Base-by-base conservation (phyloP, 2,797 vertebrate species). In the Anolis apletophallus region DNA sequence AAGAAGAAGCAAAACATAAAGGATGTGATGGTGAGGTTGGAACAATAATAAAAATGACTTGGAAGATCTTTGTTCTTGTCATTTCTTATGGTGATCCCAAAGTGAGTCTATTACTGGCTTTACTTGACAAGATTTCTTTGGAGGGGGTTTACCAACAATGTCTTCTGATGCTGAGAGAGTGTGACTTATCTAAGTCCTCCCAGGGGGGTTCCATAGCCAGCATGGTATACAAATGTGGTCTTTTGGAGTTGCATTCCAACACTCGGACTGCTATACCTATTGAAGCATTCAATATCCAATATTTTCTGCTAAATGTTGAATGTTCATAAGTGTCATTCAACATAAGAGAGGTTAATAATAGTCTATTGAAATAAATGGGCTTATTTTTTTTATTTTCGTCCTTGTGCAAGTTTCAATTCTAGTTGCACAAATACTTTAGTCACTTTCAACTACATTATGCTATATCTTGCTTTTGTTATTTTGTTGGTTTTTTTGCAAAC, bases 281-380 rank as follows among this genome's bases (percentile, higher is more conserved):
- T 52, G 26, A 40, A 68, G n/a, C 3, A 67, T 17, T 32, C 46
- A 64, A 64, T 29, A 29, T 16, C 68, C n/a, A 69, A 32, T 34
- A 34, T 69, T 69, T 69, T 69, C 68, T 34, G 16, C 14, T 14
- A n/a, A 69, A 69, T 34, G 1, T 32, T 34, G 12, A n/a, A 69
- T 69, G 13, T 34, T 29, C 7, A 11, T 29, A 68, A 29, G 64
- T 68, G 10, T 10, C 26, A 52, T 40, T 23, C 2, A 40, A 78
- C 55, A 16, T 29, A 1, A 76, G 10, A 26, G 6, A 16, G 5
- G 12, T 11, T 40, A 59, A 2, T 54, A 54, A 69, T 46, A 69
- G 19, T 34, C 13, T 32, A 26, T 34, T 69, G 86, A 91, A 36
- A 85, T 84, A 91, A 88, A 21, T 32, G n/a, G n/a, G 4, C 34